A percentile compares a stretch with the other conserved stretches of the same genome.
phyloP scores from a whole-genome alignment of 2,888 invertebrate species.

The Oasisia sp. region DNA sequence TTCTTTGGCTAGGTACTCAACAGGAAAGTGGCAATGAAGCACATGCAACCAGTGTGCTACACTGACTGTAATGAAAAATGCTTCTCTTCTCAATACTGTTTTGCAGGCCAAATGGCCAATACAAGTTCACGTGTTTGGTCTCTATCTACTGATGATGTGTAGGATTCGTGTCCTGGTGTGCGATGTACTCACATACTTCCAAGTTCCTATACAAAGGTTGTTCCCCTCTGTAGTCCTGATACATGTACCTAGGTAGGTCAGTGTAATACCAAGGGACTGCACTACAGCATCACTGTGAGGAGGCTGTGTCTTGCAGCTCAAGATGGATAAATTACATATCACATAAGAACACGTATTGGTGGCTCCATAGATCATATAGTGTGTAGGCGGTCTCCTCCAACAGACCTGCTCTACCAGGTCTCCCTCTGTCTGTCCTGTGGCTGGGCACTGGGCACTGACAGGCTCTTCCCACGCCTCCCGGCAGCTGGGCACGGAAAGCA shows the following conservation, averaged over 20 bases:
- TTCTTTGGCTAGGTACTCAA: background rate
- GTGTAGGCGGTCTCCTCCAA: background rate
- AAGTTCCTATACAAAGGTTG: background rate
- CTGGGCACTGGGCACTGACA: background rate
- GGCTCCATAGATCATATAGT: background rate
- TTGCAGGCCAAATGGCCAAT: no score
- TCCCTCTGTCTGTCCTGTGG: background rate
- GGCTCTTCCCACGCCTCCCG: background rate
- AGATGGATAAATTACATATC: background rate
- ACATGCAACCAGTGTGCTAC: background rate
- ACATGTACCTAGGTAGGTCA: background rate
- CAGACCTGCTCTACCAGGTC: background rate
- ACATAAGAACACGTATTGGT: background rate
- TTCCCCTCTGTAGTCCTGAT: background rate
- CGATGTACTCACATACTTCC: no score
- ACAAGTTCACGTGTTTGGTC: background rate
- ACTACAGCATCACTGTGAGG: background rate
- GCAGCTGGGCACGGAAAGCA: background rate
- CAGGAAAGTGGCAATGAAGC: background rate
- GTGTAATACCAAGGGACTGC: no score
- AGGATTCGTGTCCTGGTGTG: background rate
- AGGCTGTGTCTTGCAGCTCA: background rate
- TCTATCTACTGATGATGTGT: background rate
- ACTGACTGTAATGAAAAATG: no score
- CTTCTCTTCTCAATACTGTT: no score